Evolutionary conservation across 2,888 invertebrate genomes (phyloP).

Genomic region (Ypsolopha scabrella): DNA sequence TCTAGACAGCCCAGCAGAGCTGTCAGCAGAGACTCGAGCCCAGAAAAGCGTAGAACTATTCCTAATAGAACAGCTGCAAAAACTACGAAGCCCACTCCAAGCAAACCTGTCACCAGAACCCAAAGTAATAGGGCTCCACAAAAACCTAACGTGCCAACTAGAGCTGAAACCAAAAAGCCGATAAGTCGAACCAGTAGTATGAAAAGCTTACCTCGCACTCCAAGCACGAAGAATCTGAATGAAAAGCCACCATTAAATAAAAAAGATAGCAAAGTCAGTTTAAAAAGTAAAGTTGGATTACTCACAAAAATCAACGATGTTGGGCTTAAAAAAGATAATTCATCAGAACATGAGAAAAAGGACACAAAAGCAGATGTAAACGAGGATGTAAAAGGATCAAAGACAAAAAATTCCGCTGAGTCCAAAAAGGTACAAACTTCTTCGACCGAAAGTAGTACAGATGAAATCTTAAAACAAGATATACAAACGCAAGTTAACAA

Average conservation of each 20-base stretch:
- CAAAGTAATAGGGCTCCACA: constrained; percentile 36
- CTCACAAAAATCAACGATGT: constrained; percentile 41
- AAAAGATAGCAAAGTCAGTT: constrained; percentile 40
- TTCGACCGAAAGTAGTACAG: constrained; percentile 22
- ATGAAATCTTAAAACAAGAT: constrained; percentile 47
- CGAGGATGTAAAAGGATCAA: constrained; percentile 22
- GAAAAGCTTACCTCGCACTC: constrained; percentile 48
- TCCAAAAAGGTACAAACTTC: constrained; percentile 18
- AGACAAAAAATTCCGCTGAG: constrained; percentile 15
- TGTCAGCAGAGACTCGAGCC: constrained; percentile 50
- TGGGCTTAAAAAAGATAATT: constrained; percentile 20
- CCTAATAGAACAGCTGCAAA: constrained; percentile 19
- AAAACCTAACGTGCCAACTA: constrained; percentile 32
- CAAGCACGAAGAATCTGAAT: constrained; percentile 48
- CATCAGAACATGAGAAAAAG: constrained; percentile 1
- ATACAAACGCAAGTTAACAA: constrained; percentile 63
- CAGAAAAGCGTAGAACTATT: constrained; percentile 44
- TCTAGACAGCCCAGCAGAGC: constrained; percentile 55
- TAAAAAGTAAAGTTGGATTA: constrained; percentile 38
- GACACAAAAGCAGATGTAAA: constrained; percentile 13
- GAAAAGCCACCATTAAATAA: constrained; percentile 47
- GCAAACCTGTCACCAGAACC: constrained; percentile 36
- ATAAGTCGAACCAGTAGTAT: constrained; percentile 52
- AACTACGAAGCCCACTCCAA: constrained; percentile 14
- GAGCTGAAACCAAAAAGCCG: constrained; percentile 45